Evolutionary conservation across 2,888 invertebrate genomes (phyloP).

Genomic region (Dicranocentrus wangi): DNA sequence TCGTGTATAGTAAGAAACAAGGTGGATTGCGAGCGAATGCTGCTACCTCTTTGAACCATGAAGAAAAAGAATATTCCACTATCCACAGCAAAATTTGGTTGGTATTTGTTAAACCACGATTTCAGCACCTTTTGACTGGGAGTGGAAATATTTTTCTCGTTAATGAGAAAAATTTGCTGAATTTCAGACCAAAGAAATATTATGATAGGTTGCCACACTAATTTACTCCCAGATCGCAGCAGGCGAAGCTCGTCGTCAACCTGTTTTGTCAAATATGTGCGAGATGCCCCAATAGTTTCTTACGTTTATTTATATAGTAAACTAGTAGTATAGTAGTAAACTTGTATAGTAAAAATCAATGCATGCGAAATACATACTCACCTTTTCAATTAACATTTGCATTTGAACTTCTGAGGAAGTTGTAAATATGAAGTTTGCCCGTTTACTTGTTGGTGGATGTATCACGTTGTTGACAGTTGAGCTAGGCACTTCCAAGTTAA

Average conservation of each 20-base stretch:
- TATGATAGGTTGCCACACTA: slow-evolving; percentile 48
- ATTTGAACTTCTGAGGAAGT: background rate
- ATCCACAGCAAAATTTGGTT: slow-evolving; percentile 33
- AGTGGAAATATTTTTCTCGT: background rate
- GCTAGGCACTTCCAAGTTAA: too few species aligned
- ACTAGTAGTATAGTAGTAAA: too few species aligned
- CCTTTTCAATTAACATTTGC: slow-evolving; percentile 3
- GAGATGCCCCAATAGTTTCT: background rate
- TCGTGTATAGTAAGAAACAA: slow-evolving; percentile 39
- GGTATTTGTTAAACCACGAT: slow-evolving; percentile 28
- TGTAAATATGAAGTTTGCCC: slow-evolving; percentile 37
- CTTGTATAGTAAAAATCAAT: background rate
- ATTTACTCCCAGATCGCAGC: slow-evolving; percentile 8
- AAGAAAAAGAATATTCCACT: slow-evolving; percentile 54
- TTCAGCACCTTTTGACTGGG: slow-evolving; percentile 11
- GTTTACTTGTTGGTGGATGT: background rate
- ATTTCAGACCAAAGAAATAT: slow-evolving; percentile 47
- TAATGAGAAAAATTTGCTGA: slow-evolving; percentile 14
- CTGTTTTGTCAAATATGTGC: background rate
- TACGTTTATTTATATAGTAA: background rate
- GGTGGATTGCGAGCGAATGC: slow-evolving; percentile 31
- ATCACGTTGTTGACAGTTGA: background rate
- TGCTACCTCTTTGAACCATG: slow-evolving; percentile 50
- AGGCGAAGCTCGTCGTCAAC: slow-evolving; percentile 24
- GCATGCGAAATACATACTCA: background rate